A percentile compares a stretch with the other conserved stretches of the same genome.
These are phyloP conservation scores for Phaedon cochleariae DNA, from an alignment of 2,888 invertebrate species.

Conservation along the genomic window DNA sequence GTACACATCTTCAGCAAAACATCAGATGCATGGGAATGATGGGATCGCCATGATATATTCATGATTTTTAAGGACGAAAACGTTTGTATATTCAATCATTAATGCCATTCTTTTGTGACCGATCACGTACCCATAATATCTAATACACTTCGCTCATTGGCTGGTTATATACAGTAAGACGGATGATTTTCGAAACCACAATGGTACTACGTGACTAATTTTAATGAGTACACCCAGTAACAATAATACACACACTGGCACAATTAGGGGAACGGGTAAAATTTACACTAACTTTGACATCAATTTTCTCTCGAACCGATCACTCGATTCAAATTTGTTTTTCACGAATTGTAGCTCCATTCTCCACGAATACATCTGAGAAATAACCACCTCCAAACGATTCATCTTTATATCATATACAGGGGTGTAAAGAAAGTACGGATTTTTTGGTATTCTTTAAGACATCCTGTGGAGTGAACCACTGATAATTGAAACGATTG, in stretches of 20 bases:
- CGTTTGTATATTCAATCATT: conserved; percentile 28
- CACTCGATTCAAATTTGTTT: no score
- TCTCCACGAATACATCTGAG: no score
- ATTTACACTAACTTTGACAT: no score
- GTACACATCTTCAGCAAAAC: conserved; percentile 20
- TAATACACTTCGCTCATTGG: conserved; percentile 26
- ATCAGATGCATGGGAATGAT: conserved; percentile 5
- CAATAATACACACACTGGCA: neutral
- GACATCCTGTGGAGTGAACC: no score
- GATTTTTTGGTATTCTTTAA: no score
- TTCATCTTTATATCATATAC: no score
- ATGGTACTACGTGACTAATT: conserved; percentile 7
- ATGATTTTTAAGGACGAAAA: conserved; percentile 21
- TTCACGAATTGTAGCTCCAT: no score
- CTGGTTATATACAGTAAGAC: neutral
- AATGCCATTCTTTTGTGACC: conserved; percentile 26
- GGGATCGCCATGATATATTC: conserved; percentile 3
- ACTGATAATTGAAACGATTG: no score
- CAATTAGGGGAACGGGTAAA: no score
- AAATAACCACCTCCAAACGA: no score
- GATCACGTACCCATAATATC: conserved; percentile 26
- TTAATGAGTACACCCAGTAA: neutral
- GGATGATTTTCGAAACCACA: neutral
- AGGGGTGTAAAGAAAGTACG: no score
- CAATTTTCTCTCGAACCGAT: no score